Evolutionary conservation across 2,888 invertebrate species (phyloP), one percentile per base, ranked within the genome.

Genomic region (Agonopterix heracliana): DNA sequence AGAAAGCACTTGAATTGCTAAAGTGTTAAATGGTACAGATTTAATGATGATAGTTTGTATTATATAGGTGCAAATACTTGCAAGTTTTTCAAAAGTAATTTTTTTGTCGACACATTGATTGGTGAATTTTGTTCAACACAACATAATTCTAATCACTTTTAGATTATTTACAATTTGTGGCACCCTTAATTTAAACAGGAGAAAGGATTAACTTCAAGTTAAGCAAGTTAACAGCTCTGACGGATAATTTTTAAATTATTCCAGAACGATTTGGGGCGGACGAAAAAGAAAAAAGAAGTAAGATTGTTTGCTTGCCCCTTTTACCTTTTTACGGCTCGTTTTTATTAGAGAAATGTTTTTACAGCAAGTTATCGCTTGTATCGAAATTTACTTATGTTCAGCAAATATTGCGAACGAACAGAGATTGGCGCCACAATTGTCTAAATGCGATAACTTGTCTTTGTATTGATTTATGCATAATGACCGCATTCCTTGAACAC

Each of bases 221-320:
- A 45, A 4, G 7, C 26, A 26, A 26, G 26, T 36, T 13, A 44
- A 45, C 60, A 67, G 66, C 65, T 72, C 78, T 85, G 82, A 85
- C 63, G 74, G 68, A 77, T 78, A 74, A 78, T 82, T 80, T 87
- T 89, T 85, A 82, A 87, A 83, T 74, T 76, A 92, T 93, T 93
- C 90, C 93, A 94, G 94, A 93, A 92, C 91, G 93, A 93, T 93
- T 95, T 94, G 95, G 96, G 96, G 94, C 95, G 96, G 93, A 95
- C 95, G 95, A 96, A 95, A 95, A 96, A 95, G 94, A 96, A 96
- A 95, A 96, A 96, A 96, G 96, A 96, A 95, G 96, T 96, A 96
- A 96, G 96, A 94, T 90, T 91, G 91, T 89, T 89, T 89, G 89
- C 80, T 88, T 89, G 89, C 87, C 89, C 89, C 85, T 85, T 86